phyloP scores from a whole-genome alignment of 2,888 invertebrate species.

The Reticulitermes lucifugus region DNA sequence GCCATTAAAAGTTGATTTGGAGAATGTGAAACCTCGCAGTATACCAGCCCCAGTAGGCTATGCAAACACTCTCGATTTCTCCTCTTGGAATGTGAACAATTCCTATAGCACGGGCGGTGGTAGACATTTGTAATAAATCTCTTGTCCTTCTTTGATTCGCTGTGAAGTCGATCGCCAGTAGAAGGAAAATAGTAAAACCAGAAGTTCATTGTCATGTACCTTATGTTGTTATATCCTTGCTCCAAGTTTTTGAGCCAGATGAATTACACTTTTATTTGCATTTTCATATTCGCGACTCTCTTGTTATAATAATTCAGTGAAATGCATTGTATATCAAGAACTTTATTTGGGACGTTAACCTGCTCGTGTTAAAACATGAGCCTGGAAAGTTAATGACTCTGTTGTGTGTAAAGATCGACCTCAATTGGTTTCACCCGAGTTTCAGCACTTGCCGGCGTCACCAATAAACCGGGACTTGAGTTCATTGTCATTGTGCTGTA shows the following conservation, averaged over 20 bases:
- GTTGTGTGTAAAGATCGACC: background rate
- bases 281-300: background rate
- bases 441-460: background rate
- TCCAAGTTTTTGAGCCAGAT: background rate
- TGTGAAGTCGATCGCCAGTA: background rate
- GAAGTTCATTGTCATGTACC: conserved; percentile 12
- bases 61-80: conserved; percentile 56
- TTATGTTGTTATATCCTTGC: background rate
- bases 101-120: conserved; percentile 10
- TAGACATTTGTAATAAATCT: conserved; percentile 23
- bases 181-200: background rate
- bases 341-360: background rate
- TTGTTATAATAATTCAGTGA: background rate
- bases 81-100: conserved; percentile 53
- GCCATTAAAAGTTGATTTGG: conserved; percentile 10
- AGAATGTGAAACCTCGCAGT: conserved; percentile 5
- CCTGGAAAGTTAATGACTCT: background rate
- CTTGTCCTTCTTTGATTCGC: background rate
- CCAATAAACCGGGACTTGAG: background rate
- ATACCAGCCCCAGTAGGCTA: conserved; percentile 21
- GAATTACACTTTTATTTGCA: background rate
- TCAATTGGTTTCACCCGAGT: conserved; percentile 22
- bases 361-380: background rate
- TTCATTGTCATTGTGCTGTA: background rate
- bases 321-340: background rate